Evolutionary conservation across 2,113 vertebrate genomes (phyloP), one percentile per base, ranked within the genome.

Genomic region (Grammomys surdaster): DNA sequence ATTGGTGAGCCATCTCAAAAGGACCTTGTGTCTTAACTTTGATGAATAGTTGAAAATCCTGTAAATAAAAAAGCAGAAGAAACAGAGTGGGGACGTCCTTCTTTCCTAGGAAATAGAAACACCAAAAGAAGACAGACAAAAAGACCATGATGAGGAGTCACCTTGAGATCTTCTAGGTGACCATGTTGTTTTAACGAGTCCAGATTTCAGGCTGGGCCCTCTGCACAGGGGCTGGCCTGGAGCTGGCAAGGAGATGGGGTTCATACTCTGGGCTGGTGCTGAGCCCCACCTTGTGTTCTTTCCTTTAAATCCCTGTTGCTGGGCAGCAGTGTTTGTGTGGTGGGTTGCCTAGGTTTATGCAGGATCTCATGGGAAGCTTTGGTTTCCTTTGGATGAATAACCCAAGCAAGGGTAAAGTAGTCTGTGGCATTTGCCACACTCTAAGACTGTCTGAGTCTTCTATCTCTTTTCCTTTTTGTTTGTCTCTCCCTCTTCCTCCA

Each of bases 51-150:
- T 90, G 24, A 51, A 69, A 20, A 14, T 58, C 78, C 93, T 92
- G 60, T 31, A 90, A 77, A 73, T 88, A 63, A 85, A 91, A 84
- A 43, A 2, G 17, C 63, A 43, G 9, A 19, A 4, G 56, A 81
- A 87, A 82, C 22, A 85, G 6, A 70, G 28, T 12, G 24, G 7
- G 48, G 76, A 65, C 76, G 16, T 60, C 17, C n/a, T 80, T 85
- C 7, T 22, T 70, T 92, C 33, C 22, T 63, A 73, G 26, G 77
- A 87, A 81, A 89, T 40, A 81, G 78, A 85, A 63, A 92, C 95
- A 56, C 2, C 70, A 72, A 51, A 8, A 56, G 60, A 90, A 91
- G 54, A 48, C 9, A 31, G 36, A 73, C 40, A 63, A 26, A 17
- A 48, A 40, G 36, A 14, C 9, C 13, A 5, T 1, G 19, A 20